Base-by-base conservation (phyloP, 2,888 invertebrate species). In the Tinea trinotella region DNA sequence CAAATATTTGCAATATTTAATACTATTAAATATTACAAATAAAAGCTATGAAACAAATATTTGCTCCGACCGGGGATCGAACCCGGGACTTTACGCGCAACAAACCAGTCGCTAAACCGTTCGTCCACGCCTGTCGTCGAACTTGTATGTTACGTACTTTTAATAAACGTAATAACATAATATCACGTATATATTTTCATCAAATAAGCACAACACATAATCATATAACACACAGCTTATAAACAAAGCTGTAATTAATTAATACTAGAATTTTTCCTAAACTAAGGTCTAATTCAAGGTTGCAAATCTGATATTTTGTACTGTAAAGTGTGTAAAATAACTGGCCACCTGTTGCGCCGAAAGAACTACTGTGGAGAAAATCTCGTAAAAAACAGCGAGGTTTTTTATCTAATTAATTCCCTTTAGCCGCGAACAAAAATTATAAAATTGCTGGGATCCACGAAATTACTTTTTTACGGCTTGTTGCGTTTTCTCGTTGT, bases 401-500 rank as follows among this genome's bases (percentile, higher is more conserved):
- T 40, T 54, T 19, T 44, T 50, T 22, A 19, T 30, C 46, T 44
- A 52, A 55, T 52, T 55, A 52, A 55, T 52, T 55, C n/a, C 52
- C 48, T 52, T 44, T 52, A 40, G 35, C 44, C 36, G 44, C 55
- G 20, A 48, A 54, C 22, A 55, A 30, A 49, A 49, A 49, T 18
- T 20, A 34, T n/a, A 36, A 34, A 55, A 52, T 52, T 52, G 44
- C 44, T 54, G 61, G 63, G 68, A 53, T 36, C 53, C 13, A 19
- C 53, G 53, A 54, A 55, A 72, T 71, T 70, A 65, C 68, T 71
- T 72, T 74, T 53, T 70, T 65, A 67, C 66, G 66, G 64, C 58
- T 59, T 62, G 58, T 61, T 62, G 65, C 59, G 56, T 57, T 19
- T 35, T 34, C 40, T 22, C 57, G 67, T 52, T 34, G 61, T 60